These are phyloP conservation scores for Pagetopsis macropterus DNA, from an alignment of 2,797 vertebrate genomes.

Conservation along the genomic window DNA sequence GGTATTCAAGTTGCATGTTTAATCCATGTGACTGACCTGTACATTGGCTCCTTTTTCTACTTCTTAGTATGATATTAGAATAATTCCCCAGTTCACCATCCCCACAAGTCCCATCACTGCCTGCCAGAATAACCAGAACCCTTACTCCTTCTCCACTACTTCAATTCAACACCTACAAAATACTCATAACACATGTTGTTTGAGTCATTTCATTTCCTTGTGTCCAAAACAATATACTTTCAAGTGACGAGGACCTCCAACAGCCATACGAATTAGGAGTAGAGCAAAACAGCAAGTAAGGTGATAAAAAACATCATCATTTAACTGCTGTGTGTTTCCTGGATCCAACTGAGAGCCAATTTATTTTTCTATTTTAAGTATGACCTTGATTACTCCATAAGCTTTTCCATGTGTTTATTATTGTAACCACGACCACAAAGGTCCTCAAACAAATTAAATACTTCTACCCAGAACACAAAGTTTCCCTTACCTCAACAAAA, in stretches of 20 bases:
- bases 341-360: neutral
- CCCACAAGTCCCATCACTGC: neutral
- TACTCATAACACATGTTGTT: neutral
- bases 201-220: neutral
- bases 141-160: neutral
- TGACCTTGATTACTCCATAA: neutral
- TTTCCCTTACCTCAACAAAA: neutral
- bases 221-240: neutral
- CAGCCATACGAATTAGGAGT: neutral
- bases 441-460: neutral
- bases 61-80: neutral
- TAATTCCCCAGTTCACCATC: neutral
- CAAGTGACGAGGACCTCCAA: neutral
- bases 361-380: neutral
- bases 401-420: neutral
- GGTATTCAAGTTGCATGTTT: constrained; percentile 35
- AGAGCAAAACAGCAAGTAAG: neutral
- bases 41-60: neutral
- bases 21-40: constrained; percentile 16
- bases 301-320: neutral
- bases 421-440: neutral
- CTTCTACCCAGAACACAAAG: neutral
- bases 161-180: neutral
- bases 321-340: neutral
- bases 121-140: neutral